Percentiles rank a stretch among this genome's conserved stretches.
Evolutionary conservation across 2,888 invertebrate species (phyloP).

Genomic region (Tetheella fluctuosa): DNA sequence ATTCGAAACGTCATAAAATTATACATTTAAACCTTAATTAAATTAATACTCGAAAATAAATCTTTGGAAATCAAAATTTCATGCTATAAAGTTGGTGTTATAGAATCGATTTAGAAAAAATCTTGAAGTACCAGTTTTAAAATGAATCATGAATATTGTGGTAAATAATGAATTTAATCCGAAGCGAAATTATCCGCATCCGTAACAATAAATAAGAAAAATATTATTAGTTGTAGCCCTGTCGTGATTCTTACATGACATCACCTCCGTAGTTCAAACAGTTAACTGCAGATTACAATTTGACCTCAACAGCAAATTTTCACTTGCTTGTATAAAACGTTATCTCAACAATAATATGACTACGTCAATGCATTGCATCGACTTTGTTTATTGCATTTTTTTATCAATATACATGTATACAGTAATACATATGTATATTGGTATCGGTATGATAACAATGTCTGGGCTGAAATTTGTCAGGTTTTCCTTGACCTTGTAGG

Average conservation of each 20-base stretch:
- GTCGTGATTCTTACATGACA: conserved; percentile 19
- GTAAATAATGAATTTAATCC: too few species aligned
- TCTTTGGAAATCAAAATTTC: too few species aligned
- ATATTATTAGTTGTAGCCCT: background rate
- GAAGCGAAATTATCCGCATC: too few species aligned
- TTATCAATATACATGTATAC: conserved; percentile 30
- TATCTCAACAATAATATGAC: conserved; percentile 45
- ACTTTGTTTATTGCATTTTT: conserved; percentile 39
- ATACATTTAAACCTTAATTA: too few species aligned
- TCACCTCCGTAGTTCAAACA: conserved; percentile 36
- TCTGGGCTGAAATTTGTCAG: conserved; percentile 24
- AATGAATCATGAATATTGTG: too few species aligned
- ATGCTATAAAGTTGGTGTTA: too few species aligned
- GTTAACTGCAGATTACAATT: conserved; percentile 27
- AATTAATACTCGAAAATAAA: too few species aligned
- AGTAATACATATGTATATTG: conserved; percentile 14
- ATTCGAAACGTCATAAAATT: too few species aligned
- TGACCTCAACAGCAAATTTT: conserved; percentile 24
- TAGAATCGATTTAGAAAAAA: too few species aligned
- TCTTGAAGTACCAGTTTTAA: too few species aligned
- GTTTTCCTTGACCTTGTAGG: conserved; percentile 19
- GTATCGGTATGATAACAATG: conserved; percentile 48
- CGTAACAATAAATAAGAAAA: background rate
- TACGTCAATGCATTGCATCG: conserved; percentile 59
- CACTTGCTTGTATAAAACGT: conserved; percentile 39